Base-by-base conservation (phyloP, 2,888 invertebrate genomes). In the Atrina japonica region DNA sequence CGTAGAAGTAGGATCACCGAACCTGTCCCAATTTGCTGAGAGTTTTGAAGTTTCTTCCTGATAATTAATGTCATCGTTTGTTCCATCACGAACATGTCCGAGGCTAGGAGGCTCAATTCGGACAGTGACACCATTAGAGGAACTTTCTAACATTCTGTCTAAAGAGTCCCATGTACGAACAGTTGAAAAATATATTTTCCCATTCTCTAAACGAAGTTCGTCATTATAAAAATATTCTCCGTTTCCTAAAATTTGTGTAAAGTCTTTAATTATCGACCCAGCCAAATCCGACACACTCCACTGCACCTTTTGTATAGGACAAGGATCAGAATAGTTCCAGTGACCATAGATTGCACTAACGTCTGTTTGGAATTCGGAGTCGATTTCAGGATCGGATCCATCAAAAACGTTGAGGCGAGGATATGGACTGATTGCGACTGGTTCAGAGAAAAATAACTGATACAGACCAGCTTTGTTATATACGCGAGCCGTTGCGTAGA, bases 21-120 rank as follows among this genome's bases (percentile, higher is more conserved):
- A 85, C 3, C 58, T 66, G 61, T 81, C 76, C 85, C 85, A 85
- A 58, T 83, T 84, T 30, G 78, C 77, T 21, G 76, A 74, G 18
- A 85, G 59, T 50, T 76, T 67, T 1, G 68, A 68, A 1, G 67
- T 67, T 25, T 78, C 77, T 29, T 65, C 66, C 45, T 84, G 83
- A 53, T 79, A 83, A 29, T 76, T 77, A 5, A 83, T 40, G 58
- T 85, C 84, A 9, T 78, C 63, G 5, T 56, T 60, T 7, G 68
- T n/a, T 7, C 85, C 85, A 70, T 85, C 85, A n/a, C 76, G 53
- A 5, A 85, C 83, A 35, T 61, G 30, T 3, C 81, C 84, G 2
- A 83, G 84, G 0, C 71, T 21, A 16, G 83, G 81, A 7, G 83
- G 79, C 55, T 85, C 80, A 3, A 84, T 78, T 23, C 78, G 70